A percentile compares a stretch with the other conserved stretches of the same genome.
These are phyloP conservation scores for Urocolius indicus DNA, from an alignment of 2,113 vertebrate species.

Conservation along the genomic window DNA sequence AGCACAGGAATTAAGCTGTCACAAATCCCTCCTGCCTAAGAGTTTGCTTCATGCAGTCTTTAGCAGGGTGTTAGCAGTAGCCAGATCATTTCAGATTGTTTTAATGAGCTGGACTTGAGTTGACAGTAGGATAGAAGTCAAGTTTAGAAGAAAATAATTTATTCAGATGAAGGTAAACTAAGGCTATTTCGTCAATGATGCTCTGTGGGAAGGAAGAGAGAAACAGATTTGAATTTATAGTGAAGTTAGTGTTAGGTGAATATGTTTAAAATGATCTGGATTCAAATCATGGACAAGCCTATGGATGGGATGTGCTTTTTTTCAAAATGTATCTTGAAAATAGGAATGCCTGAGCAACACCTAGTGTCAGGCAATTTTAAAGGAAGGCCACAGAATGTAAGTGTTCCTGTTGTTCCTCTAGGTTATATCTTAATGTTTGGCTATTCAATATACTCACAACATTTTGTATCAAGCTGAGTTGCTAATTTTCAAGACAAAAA, in stretches of 20 bases:
- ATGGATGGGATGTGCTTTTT: neutral
- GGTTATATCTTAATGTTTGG: neutral
- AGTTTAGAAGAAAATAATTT: neutral
- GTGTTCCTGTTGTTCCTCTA: neutral
- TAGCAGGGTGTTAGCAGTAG: neutral
- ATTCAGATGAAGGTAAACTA: neutral
- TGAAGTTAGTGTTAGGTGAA: neutral
- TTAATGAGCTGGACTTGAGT: neutral
- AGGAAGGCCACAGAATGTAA: neutral
- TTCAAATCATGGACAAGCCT: neutral
- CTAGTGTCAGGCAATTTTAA: neutral
- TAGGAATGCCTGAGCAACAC: neutral
- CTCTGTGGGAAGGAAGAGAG: neutral
- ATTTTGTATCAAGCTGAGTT: neutral
- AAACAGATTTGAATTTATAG: neutral
- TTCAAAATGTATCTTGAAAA: neutral
- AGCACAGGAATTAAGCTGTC: neutral
- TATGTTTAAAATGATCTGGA: neutral
- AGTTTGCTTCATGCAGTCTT: neutral
- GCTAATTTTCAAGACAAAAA: neutral
- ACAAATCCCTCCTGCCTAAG: neutral
- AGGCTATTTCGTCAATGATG: neutral
- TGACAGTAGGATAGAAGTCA: neutral
- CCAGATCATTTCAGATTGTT: neutral
- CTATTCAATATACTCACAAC: neutral